Conservation (phyloP, 2,113 vertebrate species). For the Reinhardtius hippoglossoides region DNA sequence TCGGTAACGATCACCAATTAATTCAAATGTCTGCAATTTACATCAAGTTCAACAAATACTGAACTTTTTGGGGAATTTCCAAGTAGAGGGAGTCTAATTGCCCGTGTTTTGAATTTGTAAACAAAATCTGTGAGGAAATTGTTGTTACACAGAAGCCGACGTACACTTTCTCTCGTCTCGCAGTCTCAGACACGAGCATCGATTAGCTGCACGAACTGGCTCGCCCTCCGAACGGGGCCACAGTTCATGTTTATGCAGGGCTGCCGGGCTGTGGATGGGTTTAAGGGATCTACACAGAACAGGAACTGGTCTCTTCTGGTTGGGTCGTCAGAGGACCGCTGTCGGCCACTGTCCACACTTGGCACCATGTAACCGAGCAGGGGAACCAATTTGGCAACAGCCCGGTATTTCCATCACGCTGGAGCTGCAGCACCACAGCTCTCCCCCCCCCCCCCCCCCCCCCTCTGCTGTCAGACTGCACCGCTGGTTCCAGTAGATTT, state of each 20-base stretch:
- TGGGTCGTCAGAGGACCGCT: slow-evolving; percentile 24
- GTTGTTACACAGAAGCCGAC: too few species aligned
- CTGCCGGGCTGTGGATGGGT: not conserved
- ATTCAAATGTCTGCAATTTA: slow-evolving; percentile 24
- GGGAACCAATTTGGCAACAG: not conserved
- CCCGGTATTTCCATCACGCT: slow-evolving; percentile 1
- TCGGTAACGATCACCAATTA: slow-evolving; percentile 29
- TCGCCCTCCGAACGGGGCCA: too few species aligned
- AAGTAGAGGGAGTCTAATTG: not conserved
- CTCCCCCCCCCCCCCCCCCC: slow-evolving; percentile 23
- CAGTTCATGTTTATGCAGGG: not conserved
- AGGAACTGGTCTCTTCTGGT: slow-evolving; percentile 1
- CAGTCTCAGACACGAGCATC: not conserved
- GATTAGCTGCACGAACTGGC: not conserved
- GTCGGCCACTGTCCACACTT: slow-evolving; percentile 30
- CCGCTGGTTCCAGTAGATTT: slow-evolving; percentile 10
- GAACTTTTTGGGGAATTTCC: not conserved
- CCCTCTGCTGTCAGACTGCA: slow-evolving; percentile 34
- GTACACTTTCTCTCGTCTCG: not conserved
- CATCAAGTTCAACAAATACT: slow-evolving; percentile 20
- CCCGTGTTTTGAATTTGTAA: not conserved
- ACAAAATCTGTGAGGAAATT: not conserved
- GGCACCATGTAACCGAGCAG: slow-evolving; percentile 23
- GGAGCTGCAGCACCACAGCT: slow-evolving; percentile 34
- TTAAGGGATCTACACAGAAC: not conserved